Percentiles rank a stretch among this genome's conserved stretches.
These are phyloP conservation scores for Smittia aterrima DNA, from an alignment of 2,888 invertebrate genomes.

Conservation along the genomic window DNA sequence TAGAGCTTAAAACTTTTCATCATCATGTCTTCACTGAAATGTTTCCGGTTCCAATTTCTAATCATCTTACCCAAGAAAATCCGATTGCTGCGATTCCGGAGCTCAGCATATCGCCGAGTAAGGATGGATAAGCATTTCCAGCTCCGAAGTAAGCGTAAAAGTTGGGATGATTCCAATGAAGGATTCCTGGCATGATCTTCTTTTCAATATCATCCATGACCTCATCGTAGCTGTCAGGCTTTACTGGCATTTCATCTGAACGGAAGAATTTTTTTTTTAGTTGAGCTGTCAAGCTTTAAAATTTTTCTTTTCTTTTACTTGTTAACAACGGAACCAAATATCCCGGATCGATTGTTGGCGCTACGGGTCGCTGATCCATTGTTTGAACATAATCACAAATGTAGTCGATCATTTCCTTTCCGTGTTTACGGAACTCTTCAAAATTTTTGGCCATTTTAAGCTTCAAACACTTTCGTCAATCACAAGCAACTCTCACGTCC, in stretches of 20 bases:
- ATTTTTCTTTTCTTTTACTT: constrained; percentile 47
- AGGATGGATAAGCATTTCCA: constrained; percentile 87
- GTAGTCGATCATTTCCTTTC: constrained; percentile 81
- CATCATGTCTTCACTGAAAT: no score
- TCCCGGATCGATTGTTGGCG: constrained; percentile 76
- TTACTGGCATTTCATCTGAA: constrained; percentile 63
- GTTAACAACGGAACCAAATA: constrained; percentile 70
- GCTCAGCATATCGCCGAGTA: constrained; percentile 85
- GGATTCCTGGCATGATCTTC: constrained; percentile 78
- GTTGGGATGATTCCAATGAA: constrained; percentile 91
- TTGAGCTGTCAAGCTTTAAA: not conserved
- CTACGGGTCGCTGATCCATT: constrained; percentile 66
- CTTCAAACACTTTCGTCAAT: constrained; percentile 2
- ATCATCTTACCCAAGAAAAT: constrained; percentile 88
- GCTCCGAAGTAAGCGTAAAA: constrained; percentile 94
- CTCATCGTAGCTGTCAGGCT: constrained; percentile 70
- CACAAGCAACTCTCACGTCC: not conserved
- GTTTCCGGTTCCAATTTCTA: no score
- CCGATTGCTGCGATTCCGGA: constrained; percentile 88
- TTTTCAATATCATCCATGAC: constrained; percentile 76
- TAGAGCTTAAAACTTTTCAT: no score
- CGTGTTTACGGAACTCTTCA: constrained; percentile 69
- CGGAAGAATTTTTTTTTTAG: not conserved
- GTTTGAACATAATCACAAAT: constrained; percentile 74
- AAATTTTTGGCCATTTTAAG: constrained; percentile 63